Conservation (phyloP, 1,140 invertebrate genomes). For the Physella acuta region DNA sequence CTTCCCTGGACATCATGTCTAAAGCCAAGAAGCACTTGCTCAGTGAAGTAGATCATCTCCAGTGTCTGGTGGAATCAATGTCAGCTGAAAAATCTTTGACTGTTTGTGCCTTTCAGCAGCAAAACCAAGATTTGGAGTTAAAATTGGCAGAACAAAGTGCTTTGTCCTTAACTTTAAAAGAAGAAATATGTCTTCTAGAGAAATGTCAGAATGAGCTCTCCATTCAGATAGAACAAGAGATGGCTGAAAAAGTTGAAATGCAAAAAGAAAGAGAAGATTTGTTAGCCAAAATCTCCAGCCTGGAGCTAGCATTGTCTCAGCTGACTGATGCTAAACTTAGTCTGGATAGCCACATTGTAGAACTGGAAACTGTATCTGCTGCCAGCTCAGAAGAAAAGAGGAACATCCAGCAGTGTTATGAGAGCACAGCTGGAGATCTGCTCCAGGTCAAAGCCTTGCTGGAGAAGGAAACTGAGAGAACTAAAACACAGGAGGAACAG, state of each 20-base stretch:
- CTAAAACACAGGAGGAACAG: neutral
- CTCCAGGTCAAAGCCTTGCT: neutral
- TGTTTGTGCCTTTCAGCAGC: too few species aligned
- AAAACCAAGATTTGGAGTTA: too few species aligned
- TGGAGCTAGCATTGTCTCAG: neutral
- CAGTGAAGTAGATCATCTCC: too few species aligned
- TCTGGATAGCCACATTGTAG: neutral
- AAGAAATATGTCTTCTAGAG: slow-evolving; percentile 1
- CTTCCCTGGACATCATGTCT: neutral
- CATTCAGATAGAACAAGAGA: slow-evolving; percentile 5
- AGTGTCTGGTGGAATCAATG: neutral
- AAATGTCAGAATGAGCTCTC: neutral
- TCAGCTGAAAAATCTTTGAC: too few species aligned
- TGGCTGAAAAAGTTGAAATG: neutral
- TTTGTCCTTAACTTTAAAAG: neutral
- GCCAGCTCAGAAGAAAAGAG: slow-evolving; percentile 16
- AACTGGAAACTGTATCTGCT: slow-evolving; percentile 28
- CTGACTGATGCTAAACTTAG: slow-evolving; percentile 1
- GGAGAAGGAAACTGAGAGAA: neutral
- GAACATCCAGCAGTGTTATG: slow-evolving; percentile 7
- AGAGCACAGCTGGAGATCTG: too few species aligned
- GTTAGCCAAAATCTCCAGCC: neutral
- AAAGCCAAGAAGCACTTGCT: too few species aligned
- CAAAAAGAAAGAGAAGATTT: slow-evolving; percentile 5
- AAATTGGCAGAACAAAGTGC: neutral